Evolutionary conservation across 1,140 invertebrate genomes (phyloP), one percentile per base, ranked within the genome.

Genomic region (Rhizoglyphus robini): DNA sequence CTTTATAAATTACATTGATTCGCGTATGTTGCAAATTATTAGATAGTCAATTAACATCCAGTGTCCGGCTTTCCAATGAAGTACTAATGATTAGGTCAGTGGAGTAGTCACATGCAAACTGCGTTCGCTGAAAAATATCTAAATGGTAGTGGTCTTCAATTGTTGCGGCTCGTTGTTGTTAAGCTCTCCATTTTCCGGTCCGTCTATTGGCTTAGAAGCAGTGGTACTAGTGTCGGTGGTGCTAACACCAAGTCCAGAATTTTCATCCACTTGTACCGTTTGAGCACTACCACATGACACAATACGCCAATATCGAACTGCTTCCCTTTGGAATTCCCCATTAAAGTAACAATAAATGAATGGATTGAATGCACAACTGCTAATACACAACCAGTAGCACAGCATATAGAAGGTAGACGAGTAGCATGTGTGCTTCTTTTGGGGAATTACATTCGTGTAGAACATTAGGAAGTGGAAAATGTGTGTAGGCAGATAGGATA

Each of bases 321-420:
- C 61, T 31, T 63, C 78, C 25, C 70, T 69, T 4, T 86, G 78
- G 73, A 89, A 91, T 30, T 84, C 79, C 1, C 82, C 81, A 75
- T 91, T 91, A 86, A 92, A 88, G 79, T 88, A 90, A 74, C 87
- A 89, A 75, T 93, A 93, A 69, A 94, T 91, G 63, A 93, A 82
- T 0, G 90, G 89, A 77, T 93, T 94, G 80, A 90, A 93, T 76
- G 88, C 91, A 65, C 84, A 82, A 74, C 92, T 88, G 15, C 87
- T 89, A 88, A 93, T 92, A 41, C 90, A 87, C 64, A 92, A 77
- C 83, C 86, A 90, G 74, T 92, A 87, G 66, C 84, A 81, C 3
- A 80, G 78, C 72, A 87, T 85, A 82, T 83, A 90, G 5, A 20
- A 46, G 11, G 61, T 63, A 23, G 61, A 36, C 29, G 61, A 58